Evolutionary conservation across 2,113 vertebrate species (phyloP).

Genomic region (Neolamprologus cancellatus): DNA sequence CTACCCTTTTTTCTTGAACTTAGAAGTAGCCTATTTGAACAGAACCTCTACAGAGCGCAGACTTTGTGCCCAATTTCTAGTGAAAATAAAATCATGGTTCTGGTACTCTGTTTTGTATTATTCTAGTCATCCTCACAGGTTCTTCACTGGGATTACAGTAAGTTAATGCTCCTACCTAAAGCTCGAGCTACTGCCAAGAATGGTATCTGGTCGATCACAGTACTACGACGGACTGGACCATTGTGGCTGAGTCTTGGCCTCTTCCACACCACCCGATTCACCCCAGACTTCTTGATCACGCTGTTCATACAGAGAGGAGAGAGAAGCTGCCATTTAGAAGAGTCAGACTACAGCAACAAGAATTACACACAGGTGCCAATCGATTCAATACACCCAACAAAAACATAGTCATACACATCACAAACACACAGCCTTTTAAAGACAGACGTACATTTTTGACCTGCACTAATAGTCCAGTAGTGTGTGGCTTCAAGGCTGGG

Average conservation of each 20-base stretch:
- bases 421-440: neutral
- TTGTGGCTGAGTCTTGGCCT: slow-evolving; percentile 89
- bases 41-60: neutral
- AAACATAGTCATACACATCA: neutral
- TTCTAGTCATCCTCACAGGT: neutral
- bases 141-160: neutral
- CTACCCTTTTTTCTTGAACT: neutral
- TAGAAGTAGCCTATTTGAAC: neutral
- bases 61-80: neutral
- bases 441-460: neutral
- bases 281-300: slow-evolving; percentile 95
- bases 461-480: neutral
- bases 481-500: neutral
- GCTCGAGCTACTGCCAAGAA: slow-evolving; percentile 94
- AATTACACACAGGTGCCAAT: neutral
- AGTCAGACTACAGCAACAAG: neutral
- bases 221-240: slow-evolving; percentile 91
- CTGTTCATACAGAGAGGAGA: slow-evolving; percentile 53
- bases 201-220: slow-evolving; percentile 93
- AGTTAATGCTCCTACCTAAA: slow-evolving; percentile 50
- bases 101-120: neutral
- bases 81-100: neutral
- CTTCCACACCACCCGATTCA: slow-evolving; percentile 97
- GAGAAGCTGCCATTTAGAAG: neutral
- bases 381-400: neutral